Conservation (phyloP, 2,888 invertebrate species). For the Cephus sareptanus region DNA sequence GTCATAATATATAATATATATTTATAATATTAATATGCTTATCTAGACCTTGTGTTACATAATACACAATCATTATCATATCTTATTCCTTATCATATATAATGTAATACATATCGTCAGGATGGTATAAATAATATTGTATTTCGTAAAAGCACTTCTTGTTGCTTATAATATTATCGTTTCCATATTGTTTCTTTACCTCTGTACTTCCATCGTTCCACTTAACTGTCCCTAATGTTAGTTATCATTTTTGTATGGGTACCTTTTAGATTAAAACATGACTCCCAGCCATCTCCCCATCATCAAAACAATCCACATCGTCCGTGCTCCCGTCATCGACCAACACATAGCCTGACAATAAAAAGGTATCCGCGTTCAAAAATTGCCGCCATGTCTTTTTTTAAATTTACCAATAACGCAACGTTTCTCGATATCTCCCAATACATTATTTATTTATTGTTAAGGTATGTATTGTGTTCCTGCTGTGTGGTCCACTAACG, state of each 20-base stretch:
- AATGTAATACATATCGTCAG: slow-evolving; percentile 42
- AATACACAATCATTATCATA: slow-evolving; percentile 54
- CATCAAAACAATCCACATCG: neutral
- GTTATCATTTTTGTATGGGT: neutral
- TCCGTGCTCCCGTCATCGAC: neutral
- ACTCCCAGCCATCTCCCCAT: neutral
- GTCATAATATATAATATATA: slow-evolving; percentile 46
- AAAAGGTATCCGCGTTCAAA: neutral
- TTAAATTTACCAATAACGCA: neutral
- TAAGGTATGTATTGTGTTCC: slow-evolving; percentile 29
- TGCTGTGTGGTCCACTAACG: slow-evolving; percentile 41
- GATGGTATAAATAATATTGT: slow-evolving; percentile 64
- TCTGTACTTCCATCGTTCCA: neutral
- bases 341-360: neutral
- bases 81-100: slow-evolving; percentile 28
- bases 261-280: neutral
- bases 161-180: slow-evolving; percentile 63
- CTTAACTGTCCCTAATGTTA: neutral
- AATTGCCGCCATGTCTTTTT: neutral
- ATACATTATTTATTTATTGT: slow-evolving; percentile 27
- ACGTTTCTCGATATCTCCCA: slow-evolving; percentile 6
- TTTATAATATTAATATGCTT: slow-evolving; percentile 56
- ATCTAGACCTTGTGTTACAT: slow-evolving; percentile 55
- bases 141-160: slow-evolving; percentile 64
- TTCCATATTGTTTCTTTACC: slow-evolving; percentile 44